Evolutionary conservation across 2,797 vertebrate genomes (phyloP), one percentile per base, ranked within the genome.

Genomic region (Microchirus variegatus): DNA sequence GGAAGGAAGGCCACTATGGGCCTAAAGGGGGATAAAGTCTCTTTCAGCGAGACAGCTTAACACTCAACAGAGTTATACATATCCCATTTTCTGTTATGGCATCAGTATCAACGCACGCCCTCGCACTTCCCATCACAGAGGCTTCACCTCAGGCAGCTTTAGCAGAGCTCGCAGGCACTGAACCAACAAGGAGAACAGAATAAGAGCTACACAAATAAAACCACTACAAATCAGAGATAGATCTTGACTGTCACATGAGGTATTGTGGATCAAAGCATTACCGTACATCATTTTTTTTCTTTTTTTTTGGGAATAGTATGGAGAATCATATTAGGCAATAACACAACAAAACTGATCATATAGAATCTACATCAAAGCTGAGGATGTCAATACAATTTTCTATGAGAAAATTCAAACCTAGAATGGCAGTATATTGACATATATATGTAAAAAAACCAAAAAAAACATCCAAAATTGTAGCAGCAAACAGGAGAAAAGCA

Each of bases 321-420:
- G 94, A 95, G 78, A 96, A 94, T 96, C 94, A 95, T 94, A 94
- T 93, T 90, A 95, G 85, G 88, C 92, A 94, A 81, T 77, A 57
- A 74, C 59, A 62, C 78, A 85, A 52, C 3, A 42, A 41, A 95
- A 96, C 92, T 59, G 88, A 96, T 95, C 94, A 97, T 94, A 94
- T 92, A 90, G 80, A 94, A 81, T 86, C 88, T 87, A 89, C 73
- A 92, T 92, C 90, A 92, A 58, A 92, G 83, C 86, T 91, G 91
- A 91, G 82, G 94, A 94, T 94, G 95, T 95, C 94, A 93, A 95
- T 93, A 94, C 92, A 94, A 94, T 95, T 96, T 96, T 95, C 96
- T 98, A 96, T 93, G 93, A 96, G 95, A 96, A 96, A 96, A 96
- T 95, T 95, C 92, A 94, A 90, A 90, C 91, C 92, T 93, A 95